Evolutionary conservation across 2,113 vertebrate genomes (phyloP), one percentile per base, ranked within the genome.

Genomic region (Ptyas mucosa): DNA sequence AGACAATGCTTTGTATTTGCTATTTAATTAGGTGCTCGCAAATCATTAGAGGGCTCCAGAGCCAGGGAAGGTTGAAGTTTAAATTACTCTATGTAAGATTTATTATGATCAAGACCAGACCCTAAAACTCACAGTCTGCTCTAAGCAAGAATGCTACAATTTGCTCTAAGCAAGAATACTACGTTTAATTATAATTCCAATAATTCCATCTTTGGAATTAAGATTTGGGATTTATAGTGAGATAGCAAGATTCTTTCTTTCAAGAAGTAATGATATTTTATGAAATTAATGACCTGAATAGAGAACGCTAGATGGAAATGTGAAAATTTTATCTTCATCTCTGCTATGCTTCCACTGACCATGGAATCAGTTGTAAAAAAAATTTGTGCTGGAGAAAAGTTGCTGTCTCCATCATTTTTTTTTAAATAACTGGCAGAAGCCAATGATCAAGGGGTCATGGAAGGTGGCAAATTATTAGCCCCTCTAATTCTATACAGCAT

Each of bases 1-100:
- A 97, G 93, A 91, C 24, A 0, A 0, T 20, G 8, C 94, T 95
- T 97, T 97, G 95, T 97, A 53, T 88, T 8, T 12, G 52, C 10
- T 0, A 0, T 39, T 55, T 24, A 53, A 3, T 49, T 89, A 94
- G 90, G 91, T 39, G 0, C 23, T 3, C 54, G 89, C 92, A 85
- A 52, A 89, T 93, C 88, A 87, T 34, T 64, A 89, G 86, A 92
- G 49, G 0, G 0, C 93, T 89, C 53, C 0, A 1, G 53, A 93
- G 87, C 57, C 92, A 85, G 54, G 92, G n/a, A 89, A 86, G 75
- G 75, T 34, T 81, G 34, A 81, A 91, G 39, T 94, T 94, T 53
- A 88, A 94, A 94, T 53, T 11, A 87, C 53, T 92, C 1, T 0
- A 69, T 53, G 29, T 51, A 90, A 54, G 69, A 90, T 93, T 75